Evolutionary conservation across 2,888 invertebrate species (phyloP), one percentile per base, ranked within the genome.

Genomic region (Crossocerus cetratus): DNA sequence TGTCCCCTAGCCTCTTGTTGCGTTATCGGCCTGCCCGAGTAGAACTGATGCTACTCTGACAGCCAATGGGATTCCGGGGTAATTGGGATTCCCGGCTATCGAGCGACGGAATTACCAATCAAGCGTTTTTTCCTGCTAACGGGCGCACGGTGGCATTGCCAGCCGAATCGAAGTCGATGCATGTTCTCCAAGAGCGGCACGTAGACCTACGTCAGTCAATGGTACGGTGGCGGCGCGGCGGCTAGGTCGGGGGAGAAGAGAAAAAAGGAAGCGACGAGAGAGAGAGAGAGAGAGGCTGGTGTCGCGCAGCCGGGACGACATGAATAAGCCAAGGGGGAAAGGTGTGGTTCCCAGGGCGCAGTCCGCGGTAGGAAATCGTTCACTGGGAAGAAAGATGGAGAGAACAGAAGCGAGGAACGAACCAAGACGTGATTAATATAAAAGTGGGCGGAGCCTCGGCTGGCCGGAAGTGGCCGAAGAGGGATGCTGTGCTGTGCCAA

Each of bases 361-460:
- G 84, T 86, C 84, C 83, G 82, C 84, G 82, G 83, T 83, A 86
- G 86, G 83, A 87, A 87, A 87, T 88, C 86, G 86, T 86, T 86
- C 85, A 78, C 84, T 79, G 83, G 83, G 85, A 87, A 87, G 88
- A 87, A 87, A 87, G 86, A 86, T 86, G 86, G 82, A 78, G 32
- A 32, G 79, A 80, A 82, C 80, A 83, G 83, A 82, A 84, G 81
- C 81, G 83, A 84, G 86, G 86, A 86, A 82, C 85, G 87, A 85
- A 86, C 87, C 86, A 89, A 90, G 89, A 89, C 89, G 88, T 89
- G 90, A 90, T 90, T 90, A 90, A 90, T 89, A 89, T 88, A 89
- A 90, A 89, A 89, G 90, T 90, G 88, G 90, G 90, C 87, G 90
- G 90, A 90, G 87, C 86, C 76, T 86, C 83, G 86, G 72, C 77